phyloP scores from a whole-genome alignment of 2,113 vertebrate species.

The Patagioenas fasciata region DNA sequence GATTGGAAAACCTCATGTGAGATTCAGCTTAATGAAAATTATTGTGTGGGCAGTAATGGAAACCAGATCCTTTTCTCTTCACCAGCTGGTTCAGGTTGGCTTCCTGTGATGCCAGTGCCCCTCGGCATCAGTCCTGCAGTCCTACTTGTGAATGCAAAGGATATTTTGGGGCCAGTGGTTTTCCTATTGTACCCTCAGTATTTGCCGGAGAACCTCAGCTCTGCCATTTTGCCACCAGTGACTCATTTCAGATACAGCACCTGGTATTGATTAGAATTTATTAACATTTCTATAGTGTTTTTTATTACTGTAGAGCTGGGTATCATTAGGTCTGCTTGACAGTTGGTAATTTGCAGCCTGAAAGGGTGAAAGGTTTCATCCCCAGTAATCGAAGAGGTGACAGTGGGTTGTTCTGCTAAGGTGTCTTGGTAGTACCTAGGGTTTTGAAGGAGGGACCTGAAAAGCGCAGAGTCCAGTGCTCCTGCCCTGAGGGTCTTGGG shows the following conservation, averaged over 20 bases:
- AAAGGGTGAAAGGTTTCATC: neutral
- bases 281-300: neutral
- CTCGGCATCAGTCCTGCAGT: neutral
- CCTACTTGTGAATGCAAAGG: neutral
- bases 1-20: neutral
- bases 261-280: neutral
- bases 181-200: neutral
- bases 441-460: neutral
- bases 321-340: neutral
- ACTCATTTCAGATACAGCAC: neutral
- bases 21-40: neutral
- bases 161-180: neutral
- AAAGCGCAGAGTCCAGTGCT: neutral
- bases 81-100: neutral
- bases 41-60: neutral
- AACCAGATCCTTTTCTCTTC: neutral
- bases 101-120: neutral
- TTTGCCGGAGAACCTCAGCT: neutral
- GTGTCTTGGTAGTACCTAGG: neutral
- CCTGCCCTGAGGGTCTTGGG: fast-evolving
- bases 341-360: neutral
- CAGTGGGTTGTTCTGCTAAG: fast-evolving
- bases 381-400: neutral
- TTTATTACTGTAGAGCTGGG: neutral
- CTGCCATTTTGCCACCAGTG: neutral